phyloP scores from a whole-genome alignment of 1,140 invertebrate species.

The Drosophila rhopaloa region DNA sequence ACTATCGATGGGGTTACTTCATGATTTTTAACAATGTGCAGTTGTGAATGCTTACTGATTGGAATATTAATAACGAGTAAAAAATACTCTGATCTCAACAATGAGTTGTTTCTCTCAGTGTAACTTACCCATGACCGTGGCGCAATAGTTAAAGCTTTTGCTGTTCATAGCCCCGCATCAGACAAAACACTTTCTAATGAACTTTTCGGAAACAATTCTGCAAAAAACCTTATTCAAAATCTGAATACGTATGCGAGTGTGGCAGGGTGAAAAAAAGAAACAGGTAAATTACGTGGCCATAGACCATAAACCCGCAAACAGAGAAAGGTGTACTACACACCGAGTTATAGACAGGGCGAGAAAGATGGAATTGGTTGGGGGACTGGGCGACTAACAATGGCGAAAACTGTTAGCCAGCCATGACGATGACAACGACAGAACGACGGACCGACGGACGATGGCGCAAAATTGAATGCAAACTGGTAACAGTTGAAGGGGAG shows the following conservation, averaged over 20 bases:
- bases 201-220: constrained; percentile 73
- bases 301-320: constrained; percentile 68
- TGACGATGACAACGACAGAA: constrained; percentile 58
- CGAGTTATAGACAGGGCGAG: constrained; percentile 20
- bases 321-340: constrained; percentile 24
- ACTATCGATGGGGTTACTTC: too few species aligned
- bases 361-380: background rate
- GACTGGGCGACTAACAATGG: constrained; percentile 52
- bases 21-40: too few species aligned
- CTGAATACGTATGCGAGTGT: constrained; percentile 54
- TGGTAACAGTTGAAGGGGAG: constrained; percentile 10
- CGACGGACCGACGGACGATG: constrained; percentile 15
- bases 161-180: constrained; percentile 66
- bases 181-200: constrained; percentile 77
- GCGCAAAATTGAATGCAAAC: constrained; percentile 66
- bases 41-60: too few species aligned
- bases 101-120: constrained; percentile 5
- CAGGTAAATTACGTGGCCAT: constrained; percentile 75
- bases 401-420: constrained; percentile 76
- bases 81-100: too few species aligned
- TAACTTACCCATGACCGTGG: constrained; percentile 55
- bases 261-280: constrained; percentile 48
- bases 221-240: constrained; percentile 64
- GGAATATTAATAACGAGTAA: too few species aligned
- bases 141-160: constrained; percentile 37